Evolutionary conservation across 1,140 invertebrate genomes (phyloP).

Genomic region (Listronotus bonariensis): DNA sequence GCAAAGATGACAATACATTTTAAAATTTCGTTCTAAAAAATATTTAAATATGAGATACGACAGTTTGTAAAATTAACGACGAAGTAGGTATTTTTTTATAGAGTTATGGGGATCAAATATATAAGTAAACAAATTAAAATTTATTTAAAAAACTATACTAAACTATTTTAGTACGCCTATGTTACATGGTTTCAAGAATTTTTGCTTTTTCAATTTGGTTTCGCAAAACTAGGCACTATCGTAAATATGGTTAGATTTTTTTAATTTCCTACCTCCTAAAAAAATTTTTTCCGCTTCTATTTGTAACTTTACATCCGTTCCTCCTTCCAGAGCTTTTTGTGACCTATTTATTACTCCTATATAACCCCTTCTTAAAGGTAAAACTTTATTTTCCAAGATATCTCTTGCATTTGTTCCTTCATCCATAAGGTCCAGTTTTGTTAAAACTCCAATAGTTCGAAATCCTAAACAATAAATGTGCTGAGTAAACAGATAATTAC

Average conservation of each 20-base stretch:
- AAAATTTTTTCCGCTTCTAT: conserved; percentile 94
- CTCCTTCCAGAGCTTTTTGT: conserved; percentile 96
- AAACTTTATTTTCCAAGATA: conserved; percentile 95
- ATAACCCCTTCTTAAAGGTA: conserved; percentile 93
- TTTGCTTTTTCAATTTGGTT: no score
- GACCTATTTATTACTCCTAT: conserved; percentile 98
- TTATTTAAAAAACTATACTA: no score
- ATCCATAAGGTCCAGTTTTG: conserved; percentile 99
- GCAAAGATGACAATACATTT: no score
- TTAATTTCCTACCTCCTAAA: conserved; percentile 80
- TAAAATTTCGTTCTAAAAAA: no score
- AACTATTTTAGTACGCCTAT: no score
- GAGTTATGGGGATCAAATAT: no score
- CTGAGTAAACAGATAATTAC: no score
- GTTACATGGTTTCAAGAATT: no score
- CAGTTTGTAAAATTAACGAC: no score
- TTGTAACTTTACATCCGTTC: conserved; percentile 95
- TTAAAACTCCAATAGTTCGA: conserved; percentile 98
- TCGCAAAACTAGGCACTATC: not conserved
- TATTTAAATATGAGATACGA: no score
- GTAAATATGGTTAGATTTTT: not conserved
- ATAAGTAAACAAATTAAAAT: no score
- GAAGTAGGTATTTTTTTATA: no score
- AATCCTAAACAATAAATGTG: conserved; percentile 67
- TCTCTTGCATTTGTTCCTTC: conserved; percentile 98